These are phyloP conservation scores for Chrysolophus pictus DNA, from an alignment of 2,797 vertebrate genomes.

Conservation along the genomic window DNA sequence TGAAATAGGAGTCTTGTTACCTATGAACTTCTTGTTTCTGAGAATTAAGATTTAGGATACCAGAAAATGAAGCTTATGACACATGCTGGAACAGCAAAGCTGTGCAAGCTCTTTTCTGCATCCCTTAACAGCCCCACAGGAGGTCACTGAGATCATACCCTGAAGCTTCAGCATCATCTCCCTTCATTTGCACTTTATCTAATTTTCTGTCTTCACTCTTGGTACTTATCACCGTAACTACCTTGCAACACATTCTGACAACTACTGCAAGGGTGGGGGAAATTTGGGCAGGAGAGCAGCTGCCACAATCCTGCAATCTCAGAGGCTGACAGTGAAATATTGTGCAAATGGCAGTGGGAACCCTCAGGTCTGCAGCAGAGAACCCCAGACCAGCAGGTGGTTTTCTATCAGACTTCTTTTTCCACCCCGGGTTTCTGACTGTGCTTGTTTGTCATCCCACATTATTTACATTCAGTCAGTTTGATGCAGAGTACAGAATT, in stretches of 20 bases:
- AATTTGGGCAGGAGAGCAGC: not conserved
- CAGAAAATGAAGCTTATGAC: not conserved
- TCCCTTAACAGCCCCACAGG: not conserved
- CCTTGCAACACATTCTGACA: conserved; percentile 48
- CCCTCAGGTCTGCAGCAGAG: not conserved
- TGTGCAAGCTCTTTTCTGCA: not conserved
- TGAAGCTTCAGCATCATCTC: not conserved
- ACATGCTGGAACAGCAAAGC: not conserved
- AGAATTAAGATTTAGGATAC: not conserved
- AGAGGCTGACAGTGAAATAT: not conserved
- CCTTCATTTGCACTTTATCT: conserved; percentile 53
- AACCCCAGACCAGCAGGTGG: not conserved
- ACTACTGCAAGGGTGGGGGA: not conserved
- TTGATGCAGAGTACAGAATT: not conserved
- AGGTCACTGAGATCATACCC: not conserved
- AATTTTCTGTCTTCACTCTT: conserved; percentile 14
- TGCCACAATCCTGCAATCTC: not conserved
- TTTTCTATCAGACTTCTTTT: not conserved
- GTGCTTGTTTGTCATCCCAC: not conserved
- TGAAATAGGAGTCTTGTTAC: not conserved
- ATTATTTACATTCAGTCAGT: not conserved
- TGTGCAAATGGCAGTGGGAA: not conserved
- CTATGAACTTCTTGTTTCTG: not conserved
- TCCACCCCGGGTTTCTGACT: not conserved
- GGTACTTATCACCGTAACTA: conserved; percentile 33